Evolutionary conservation across 2,888 invertebrate genomes (phyloP).

Genomic region (Sepiola atlantica): DNA sequence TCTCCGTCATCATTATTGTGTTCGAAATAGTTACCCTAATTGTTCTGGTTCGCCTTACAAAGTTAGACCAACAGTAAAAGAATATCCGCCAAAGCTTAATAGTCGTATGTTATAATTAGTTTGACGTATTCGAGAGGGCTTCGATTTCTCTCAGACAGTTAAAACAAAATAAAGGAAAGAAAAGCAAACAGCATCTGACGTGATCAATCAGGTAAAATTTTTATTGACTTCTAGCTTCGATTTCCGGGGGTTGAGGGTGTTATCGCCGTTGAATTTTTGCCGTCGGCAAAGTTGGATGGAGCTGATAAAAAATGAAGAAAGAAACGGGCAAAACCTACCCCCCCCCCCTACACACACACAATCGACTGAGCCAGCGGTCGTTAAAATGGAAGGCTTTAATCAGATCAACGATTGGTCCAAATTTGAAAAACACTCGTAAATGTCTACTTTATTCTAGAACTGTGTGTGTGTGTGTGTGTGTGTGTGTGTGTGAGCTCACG

Average conservation of each 20-base stretch:
- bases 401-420: background rate
- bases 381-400: background rate
- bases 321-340: background rate
- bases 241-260: background rate
- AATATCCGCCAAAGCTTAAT: no score
- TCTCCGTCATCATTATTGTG: no score
- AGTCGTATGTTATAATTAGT: no score
- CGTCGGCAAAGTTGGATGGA: background rate
- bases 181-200: background rate
- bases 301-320: background rate
- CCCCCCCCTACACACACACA: no score
- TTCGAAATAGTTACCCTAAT: no score
- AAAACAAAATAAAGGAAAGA: background rate
- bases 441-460: background rate
- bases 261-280: background rate
- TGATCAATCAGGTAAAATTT: background rate
- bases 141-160: no score
- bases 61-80: no score
- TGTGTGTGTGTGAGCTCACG: background rate
- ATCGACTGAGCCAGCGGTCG: background rate
- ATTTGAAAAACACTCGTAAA: background rate
- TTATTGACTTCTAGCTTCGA: background rate
- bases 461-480: background rate
- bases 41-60: no score
- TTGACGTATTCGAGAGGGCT: no score